Percentiles rank a stretch among this genome's conserved stretches.
phyloP scores from a whole-genome alignment of 2,113 vertebrate species.

The Athene cunicularia region DNA sequence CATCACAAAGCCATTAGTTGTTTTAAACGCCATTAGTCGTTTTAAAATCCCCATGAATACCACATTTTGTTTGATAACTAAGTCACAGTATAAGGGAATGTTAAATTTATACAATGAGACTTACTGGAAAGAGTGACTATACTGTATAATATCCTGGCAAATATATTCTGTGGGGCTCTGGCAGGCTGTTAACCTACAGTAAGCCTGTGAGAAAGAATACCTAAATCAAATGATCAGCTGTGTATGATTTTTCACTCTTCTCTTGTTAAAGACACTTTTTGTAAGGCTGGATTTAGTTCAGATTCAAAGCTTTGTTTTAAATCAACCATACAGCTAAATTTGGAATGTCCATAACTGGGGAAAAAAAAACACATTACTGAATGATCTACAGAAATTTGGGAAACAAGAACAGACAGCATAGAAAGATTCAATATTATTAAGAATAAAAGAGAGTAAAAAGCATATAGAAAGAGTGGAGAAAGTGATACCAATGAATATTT shows the following conservation, averaged over 20 bases:
- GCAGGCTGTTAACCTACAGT: background rate
- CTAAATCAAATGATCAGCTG: background rate
- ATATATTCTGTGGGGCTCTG: background rate
- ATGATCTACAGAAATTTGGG: background rate
- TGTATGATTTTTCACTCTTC: background rate
- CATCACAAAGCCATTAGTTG: background rate
- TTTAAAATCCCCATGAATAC: background rate
- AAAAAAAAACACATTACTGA: background rate
- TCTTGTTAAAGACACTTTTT: background rate
- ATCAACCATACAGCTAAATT: background rate
- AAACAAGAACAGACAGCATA: background rate
- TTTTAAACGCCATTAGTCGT: background rate
- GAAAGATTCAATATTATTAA: background rate
- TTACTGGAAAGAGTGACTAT: background rate
- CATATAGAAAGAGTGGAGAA: background rate
- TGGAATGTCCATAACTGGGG: background rate
- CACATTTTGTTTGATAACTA: background rate
- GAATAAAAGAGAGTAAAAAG: background rate
- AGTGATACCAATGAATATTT: background rate
- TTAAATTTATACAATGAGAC: background rate
- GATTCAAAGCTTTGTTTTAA: background rate
- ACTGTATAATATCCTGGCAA: background rate
- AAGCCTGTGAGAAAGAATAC: background rate
- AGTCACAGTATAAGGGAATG: background rate
- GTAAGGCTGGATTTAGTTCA: background rate